Evolutionary conservation across 1,140 invertebrate species (phyloP), one percentile per base, ranked within the genome.

Genomic region (Homarus americanus): DNA sequence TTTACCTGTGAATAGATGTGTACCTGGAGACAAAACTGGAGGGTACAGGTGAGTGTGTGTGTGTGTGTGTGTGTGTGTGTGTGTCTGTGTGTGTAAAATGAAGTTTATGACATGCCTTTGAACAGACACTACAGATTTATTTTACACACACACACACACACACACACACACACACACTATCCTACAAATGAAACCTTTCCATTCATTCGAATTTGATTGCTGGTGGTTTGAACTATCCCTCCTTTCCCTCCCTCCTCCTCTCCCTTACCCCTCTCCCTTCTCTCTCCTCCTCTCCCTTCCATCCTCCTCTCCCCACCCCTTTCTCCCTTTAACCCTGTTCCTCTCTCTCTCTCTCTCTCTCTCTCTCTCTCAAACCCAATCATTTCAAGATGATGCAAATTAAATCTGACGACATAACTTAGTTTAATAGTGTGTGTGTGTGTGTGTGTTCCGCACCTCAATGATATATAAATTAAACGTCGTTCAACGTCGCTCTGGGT

Each of bases 291-390:
- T 38, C 73, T 38, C 36, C 32, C 36, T 38, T 0, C 36, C 73
- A 34, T 20, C 4, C 34, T 4, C 28, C 36, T 10, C 73, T 72
- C 34, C 66, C 66, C 24, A 36, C 36, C 5, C 53, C 78, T 79
- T 28, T 41, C 78, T 80, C 38, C 38, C 78, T 80, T 24, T 41
- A 20, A 28, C 40, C 32, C 76, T 44, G 12, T 78, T 34, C 34
- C 76, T 78, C 76, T 44, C 78, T 80, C 78, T 76, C 73, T 76
- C 73, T 76, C 73, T 76, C 73, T 76, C 41, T 79, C 76, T 79
- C 41, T 32, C 76, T 49, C 3, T 49, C 79, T 49, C 79, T 34
- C 49, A 58, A n/a, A 58, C 79, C 58, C 63, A 69, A 32, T 66
- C 63, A 66, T 66, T 24, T 69, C 63, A 69, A 69, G n/a, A 69